Percentiles rank a stretch among this genome's conserved stretches.
Evolutionary conservation across 1,140 invertebrate species (phyloP).

Genomic region (Heliconius nattereri): DNA sequence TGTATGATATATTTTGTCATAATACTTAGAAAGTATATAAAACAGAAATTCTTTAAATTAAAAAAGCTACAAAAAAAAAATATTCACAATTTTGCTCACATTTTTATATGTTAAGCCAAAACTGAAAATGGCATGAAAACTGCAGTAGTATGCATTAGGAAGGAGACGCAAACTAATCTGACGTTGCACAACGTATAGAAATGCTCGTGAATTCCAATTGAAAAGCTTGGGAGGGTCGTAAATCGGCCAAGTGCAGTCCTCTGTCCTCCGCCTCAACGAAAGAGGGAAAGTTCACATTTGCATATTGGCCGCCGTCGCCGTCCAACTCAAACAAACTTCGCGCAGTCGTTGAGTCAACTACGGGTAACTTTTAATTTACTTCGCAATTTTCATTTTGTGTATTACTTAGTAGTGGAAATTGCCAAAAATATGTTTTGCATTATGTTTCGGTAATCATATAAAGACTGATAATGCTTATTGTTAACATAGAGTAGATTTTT

Average conservation of each 20-base stretch:
- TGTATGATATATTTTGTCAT: not conserved
- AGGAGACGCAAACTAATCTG: constrained; percentile 23
- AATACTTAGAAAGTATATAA: too few species aligned
- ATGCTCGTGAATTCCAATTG: constrained; percentile 62
- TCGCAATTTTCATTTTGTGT: constrained; percentile 13
- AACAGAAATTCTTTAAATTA: too few species aligned
- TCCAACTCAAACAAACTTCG: constrained; percentile 53
- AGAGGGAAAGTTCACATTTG: constrained; percentile 77
- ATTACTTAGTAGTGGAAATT: not conserved
- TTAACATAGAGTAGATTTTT: not conserved
- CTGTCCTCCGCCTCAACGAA: constrained; percentile 42
- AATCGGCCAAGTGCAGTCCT: constrained; percentile 76
- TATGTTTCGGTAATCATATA: not conserved
- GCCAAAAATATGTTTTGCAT: not conserved
- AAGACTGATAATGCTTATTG: not conserved
- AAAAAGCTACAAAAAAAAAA: too few species aligned
- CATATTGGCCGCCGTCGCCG: constrained; percentile 63
- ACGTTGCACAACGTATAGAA: constrained; percentile 36
- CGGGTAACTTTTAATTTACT: constrained; percentile 42
- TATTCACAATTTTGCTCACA: not conserved
- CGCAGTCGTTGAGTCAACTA: constrained; percentile 31
- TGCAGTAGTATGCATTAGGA: constrained; percentile 3
- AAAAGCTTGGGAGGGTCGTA: constrained; percentile 61
- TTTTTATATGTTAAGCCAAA: not conserved
- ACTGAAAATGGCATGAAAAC: constrained; percentile 3